A percentile compares a stretch with the other conserved stretches of the same genome.
phyloP scores from a whole-genome alignment of 2,113 vertebrate species.

The Nothocercus julius region DNA sequence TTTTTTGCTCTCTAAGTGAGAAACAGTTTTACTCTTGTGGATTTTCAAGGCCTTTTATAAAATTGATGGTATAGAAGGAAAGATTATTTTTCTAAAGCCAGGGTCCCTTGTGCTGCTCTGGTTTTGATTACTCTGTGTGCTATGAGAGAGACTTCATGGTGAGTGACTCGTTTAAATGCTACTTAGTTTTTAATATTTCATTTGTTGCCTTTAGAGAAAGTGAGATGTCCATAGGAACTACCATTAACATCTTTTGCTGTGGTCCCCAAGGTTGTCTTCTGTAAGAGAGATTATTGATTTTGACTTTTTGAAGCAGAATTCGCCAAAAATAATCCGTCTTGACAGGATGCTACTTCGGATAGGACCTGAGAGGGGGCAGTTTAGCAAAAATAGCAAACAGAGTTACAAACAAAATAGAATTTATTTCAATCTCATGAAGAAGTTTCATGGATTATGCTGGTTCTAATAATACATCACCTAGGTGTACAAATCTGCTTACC shows the following conservation, averaged over 20 bases:
- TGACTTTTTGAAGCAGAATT: constrained; percentile 56
- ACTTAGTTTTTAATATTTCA: constrained; percentile 63
- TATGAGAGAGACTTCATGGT: constrained; percentile 34
- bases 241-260: constrained; percentile 12
- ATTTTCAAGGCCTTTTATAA: constrained; percentile 65
- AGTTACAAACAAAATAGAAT: constrained; percentile 47
- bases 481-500: constrained; percentile 27
- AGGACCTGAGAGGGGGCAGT: constrained; percentile 18
- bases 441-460: constrained; percentile 5
- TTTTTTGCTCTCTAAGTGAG: neutral
- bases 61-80: constrained; percentile 50
- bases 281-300: constrained; percentile 53
- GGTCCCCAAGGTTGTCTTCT: constrained; percentile 41
- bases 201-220: constrained; percentile 59
- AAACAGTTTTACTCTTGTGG: constrained; percentile 46
- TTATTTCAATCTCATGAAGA: constrained; percentile 41
- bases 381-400: constrained; percentile 48
- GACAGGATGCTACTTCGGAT: constrained; percentile 55
- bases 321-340: constrained; percentile 61
- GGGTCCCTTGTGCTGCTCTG: constrained; percentile 30
- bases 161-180: constrained; percentile 63
- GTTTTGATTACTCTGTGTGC: constrained; percentile 49
- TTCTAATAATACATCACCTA: constrained; percentile 54
- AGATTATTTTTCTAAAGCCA: constrained; percentile 57
- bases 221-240: constrained; percentile 45